Base-by-base conservation (phyloP, 2,113 vertebrate species). In the Rhynchomys soricoides region DNA sequence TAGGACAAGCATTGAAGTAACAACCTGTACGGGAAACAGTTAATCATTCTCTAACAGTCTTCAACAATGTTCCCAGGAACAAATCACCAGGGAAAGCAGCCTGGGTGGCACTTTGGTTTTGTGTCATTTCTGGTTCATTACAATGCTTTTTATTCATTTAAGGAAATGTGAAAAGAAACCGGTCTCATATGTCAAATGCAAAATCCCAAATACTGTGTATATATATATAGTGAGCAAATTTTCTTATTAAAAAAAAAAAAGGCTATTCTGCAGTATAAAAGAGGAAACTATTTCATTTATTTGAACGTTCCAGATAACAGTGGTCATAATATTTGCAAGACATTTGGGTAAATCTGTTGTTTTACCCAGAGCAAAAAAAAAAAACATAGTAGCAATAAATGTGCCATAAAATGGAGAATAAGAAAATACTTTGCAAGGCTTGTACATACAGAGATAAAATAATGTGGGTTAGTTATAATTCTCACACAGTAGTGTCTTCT, bases 321-420 rank as follows among this genome's bases (percentile, higher is more conserved):
- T 43, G n/a, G n/a, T 94, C 96, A 94, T 96, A 78, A 97, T 97
- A 97, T 73, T 97, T 8, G 48, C 81, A 83, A 96, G 59, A 97
- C 88, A 97, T 97, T 98, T 97, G 88, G 81, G 74, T 95, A 79
- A 71, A 64, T 96, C 55, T 90, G 57, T 97, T 97, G 62, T 96
- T 98, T 94, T 79, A n/a, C 66, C 82, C 77, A 24, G 85, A 94
- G 57, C 43, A 88, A 97, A 96, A 45, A 97, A 96, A 31, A 94
- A 59, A 59, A 55, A 55, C 8, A 55, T 22, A 64, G 40, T 90
- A 90, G 83, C 90, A 91, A 74, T 19, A 94, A 52, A 40, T 59
- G 26, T 40, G 31, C 62, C 74, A 74, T 66, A 82, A 62, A 81
- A 94, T 48, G n/a, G 9, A 48, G 50, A 55, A 31, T 73, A 95